phyloP scores from a whole-genome alignment of 1,140 invertebrate species.

The Cyclargus thomasi region DNA sequence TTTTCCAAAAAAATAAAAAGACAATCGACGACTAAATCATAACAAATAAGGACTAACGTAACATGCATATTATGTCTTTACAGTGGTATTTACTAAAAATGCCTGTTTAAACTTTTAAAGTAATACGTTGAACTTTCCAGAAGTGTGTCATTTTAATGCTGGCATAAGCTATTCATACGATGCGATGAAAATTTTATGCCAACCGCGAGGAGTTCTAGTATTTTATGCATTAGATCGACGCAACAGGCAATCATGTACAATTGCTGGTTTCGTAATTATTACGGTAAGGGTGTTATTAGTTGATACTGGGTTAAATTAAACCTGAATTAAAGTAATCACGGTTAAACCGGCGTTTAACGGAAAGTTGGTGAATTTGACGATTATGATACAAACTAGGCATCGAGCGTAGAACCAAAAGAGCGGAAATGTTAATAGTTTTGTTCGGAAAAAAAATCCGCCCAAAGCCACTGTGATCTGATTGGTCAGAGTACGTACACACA shows the following conservation, averaged over 20 bases:
- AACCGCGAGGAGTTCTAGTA: background rate
- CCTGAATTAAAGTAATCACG: no score
- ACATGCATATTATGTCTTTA: background rate
- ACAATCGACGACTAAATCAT: background rate
- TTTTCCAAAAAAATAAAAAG: background rate
- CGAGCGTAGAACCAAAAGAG: no score
- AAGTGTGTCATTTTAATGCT: background rate
- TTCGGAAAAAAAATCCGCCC: no score
- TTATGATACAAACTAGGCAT: no score
- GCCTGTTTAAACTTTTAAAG: background rate
- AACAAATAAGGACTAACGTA: background rate
- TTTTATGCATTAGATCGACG: background rate
- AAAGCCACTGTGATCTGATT: no score
- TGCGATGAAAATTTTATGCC: background rate
- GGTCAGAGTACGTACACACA: no score
- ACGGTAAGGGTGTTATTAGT: background rate
- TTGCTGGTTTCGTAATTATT: conserved; percentile 12
- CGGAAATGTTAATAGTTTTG: no score
- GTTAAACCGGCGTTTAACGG: no score
- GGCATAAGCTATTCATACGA: background rate
- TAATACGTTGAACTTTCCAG: background rate
- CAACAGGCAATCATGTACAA: background rate
- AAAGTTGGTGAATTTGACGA: background rate
- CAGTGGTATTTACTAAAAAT: background rate
- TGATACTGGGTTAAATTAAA: no score